Evolutionary conservation across 2,797 vertebrate genomes (phyloP).

Genomic region (Sebastiscus tertius): DNA sequence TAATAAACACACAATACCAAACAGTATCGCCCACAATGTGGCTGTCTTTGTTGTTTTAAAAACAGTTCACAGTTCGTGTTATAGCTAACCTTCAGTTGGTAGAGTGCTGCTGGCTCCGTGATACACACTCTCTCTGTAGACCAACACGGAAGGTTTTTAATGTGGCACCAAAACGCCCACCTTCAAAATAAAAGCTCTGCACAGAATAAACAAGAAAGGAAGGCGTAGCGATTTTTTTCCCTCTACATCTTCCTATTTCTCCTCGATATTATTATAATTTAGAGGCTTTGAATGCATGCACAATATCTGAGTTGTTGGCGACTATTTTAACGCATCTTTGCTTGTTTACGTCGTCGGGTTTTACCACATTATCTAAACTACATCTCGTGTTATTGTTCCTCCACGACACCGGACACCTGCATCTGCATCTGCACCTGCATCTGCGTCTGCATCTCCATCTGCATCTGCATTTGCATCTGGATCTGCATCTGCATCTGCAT

Average conservation of each 20-base stretch:
- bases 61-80: background rate
- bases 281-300: rapidly evolving
- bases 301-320: background rate
- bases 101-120: background rate
- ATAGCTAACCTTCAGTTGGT: slow-evolving; percentile 49
- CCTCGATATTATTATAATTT: rapidly evolving
- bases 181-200: slow-evolving; percentile 71
- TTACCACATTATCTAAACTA: background rate
- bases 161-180: slow-evolving; percentile 36
- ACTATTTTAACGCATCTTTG: background rate
- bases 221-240: no score
- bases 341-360: background rate
- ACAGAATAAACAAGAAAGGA: rapidly evolving
- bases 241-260: background rate
- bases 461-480: background rate
- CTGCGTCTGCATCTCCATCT: background rate
- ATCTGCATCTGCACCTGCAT: background rate
- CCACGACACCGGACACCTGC: background rate
- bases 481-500: background rate
- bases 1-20: background rate
- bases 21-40: rapidly evolving
- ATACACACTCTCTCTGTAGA: background rate
- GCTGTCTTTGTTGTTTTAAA: background rate
- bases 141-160: slow-evolving; percentile 53
- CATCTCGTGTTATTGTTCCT: background rate